Base-by-base conservation (phyloP, 2,113 vertebrate genomes). In the Uropsilus gracilis region DNA sequence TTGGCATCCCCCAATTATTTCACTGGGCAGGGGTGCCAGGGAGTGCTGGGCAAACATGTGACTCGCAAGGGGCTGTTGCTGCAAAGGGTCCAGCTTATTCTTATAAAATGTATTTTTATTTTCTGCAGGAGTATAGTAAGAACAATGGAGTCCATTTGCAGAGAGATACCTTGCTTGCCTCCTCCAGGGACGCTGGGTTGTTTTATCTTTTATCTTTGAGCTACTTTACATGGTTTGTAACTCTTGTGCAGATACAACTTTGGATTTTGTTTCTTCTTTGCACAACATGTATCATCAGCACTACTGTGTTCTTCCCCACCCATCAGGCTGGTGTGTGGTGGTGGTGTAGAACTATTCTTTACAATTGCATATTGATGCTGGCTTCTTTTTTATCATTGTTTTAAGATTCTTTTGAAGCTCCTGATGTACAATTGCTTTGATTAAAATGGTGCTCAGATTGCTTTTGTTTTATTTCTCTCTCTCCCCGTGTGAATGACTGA, bases 61-160 rank as follows among this genome's bases (percentile, higher is more conserved):
- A 24, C 42, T 66, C 14, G 64, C 24, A 5, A 86, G 68, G 37
- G 55, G 26, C 26, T 32, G 71, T 63, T 8, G 1, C 32, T 87
- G 6, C 50, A 13, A 1, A 39, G 2, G 7, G 17, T 42, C 44
- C 59, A 75, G 34, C 28, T 72, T 53, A 30, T 10, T 85, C n/a
- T 69, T 89, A n/a, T 30, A 37, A 80, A 90, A 44, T 88, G 30
- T 48, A 44, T 39, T 93, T 95, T 77, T 63, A 71, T 55, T 73
- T 88, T n/a, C 69, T 75, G 44, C 18, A 1, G 34, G 39, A 16
- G 59, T 90, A 42, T 82, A 37, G 3, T 59, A 61, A 66, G 86
- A 68, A 76, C 59, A 34, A 61, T 57, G 8, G 18, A 63, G n/a
- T 32, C 6, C 37, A 8, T 78, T 82, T 53, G 61, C 26, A 66